A percentile compares a stretch with the other conserved stretches of the same genome.
Evolutionary conservation across 2,113 vertebrate genomes (phyloP).

Genomic region (Peucedramus taeniatus): DNA sequence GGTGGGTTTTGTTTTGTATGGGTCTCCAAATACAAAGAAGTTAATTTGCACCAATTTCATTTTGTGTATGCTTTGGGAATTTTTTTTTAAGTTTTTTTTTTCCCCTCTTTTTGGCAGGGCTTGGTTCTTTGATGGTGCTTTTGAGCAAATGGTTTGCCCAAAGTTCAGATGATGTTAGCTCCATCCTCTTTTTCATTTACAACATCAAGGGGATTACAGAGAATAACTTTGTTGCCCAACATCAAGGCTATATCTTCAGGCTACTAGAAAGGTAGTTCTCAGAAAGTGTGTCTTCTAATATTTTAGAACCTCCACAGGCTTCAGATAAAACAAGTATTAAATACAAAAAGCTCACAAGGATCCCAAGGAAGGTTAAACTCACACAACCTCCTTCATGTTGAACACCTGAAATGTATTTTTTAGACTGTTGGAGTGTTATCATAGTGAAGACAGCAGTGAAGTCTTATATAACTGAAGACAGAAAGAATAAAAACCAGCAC

Average conservation of each 20-base stretch:
- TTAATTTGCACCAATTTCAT: constrained; percentile 80
- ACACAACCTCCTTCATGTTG: constrained; percentile 80
- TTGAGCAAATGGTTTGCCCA: constrained; percentile 81
- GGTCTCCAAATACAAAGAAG: constrained; percentile 70
- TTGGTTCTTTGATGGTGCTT: constrained; percentile 78
- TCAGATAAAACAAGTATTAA: constrained; percentile 84
- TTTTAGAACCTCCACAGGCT: constrained; percentile 84
- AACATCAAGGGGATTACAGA: constrained; percentile 84
- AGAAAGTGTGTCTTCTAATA: constrained; percentile 85
- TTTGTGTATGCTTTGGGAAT: constrained; percentile 64
- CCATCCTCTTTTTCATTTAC: constrained; percentile 80
- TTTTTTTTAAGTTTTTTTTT: background rate
- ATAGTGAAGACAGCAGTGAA: constrained; percentile 71
- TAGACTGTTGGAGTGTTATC: constrained; percentile 72
- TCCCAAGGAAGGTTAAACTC: constrained; percentile 81
- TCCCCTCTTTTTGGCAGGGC: constrained; percentile 55
- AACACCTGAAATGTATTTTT: constrained; percentile 78
- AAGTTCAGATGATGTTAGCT: constrained; percentile 81
- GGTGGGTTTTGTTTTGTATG: constrained; percentile 76
- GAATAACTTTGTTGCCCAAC: constrained; percentile 84
- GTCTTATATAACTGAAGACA: constrained; percentile 76
- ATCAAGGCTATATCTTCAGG: constrained; percentile 83
- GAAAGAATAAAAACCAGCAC: constrained; percentile 58
- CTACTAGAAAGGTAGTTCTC: constrained; percentile 83
- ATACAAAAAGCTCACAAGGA: constrained; percentile 80